Conservation (phyloP, 2,797 vertebrate genomes). For the Coranthus polyacanthus region DNA sequence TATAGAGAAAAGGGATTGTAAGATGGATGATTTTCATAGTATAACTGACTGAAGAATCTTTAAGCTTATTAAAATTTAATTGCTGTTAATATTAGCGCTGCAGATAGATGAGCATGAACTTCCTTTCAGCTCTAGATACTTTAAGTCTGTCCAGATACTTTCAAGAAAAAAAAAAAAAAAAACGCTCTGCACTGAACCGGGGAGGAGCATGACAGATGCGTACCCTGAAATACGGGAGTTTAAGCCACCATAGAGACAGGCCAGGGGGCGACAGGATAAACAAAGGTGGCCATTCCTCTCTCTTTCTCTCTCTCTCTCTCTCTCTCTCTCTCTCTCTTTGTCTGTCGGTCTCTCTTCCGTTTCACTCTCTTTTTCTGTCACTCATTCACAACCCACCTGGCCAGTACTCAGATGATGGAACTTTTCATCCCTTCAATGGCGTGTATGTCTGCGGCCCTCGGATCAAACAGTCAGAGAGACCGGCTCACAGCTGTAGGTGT, state of each 20-base stretch:
- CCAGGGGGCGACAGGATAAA: conserved; percentile 17
- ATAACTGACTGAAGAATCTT: conserved; percentile 34
- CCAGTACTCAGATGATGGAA: conserved; percentile 78
- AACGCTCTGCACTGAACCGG: conserved; percentile 17
- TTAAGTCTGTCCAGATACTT: conserved; percentile 28
- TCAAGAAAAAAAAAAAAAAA: conserved; percentile 23
- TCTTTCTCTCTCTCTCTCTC: conserved; percentile 3
- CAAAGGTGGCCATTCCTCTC: conserved; percentile 18
- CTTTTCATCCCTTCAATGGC: conserved; percentile 94
- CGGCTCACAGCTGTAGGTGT: conserved; percentile 67
- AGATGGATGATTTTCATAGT: conserved; percentile 37
- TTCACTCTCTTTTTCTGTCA: conserved; percentile 27
- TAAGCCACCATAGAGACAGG: conserved; percentile 55
- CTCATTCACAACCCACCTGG: conserved; percentile 48
- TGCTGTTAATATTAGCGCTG: conserved; percentile 23
- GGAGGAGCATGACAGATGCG: conserved; percentile 56
- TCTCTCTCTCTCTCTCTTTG: conserved; percentile 15
- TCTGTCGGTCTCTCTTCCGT: conserved; percentile 30
- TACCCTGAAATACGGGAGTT: conserved; percentile 27
- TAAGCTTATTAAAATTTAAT: conserved; percentile 50
- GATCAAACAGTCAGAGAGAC: conserved; percentile 87
- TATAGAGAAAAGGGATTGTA: conserved; percentile 8
- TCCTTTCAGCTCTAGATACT: conserved; percentile 39
- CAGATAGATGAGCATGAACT: conserved; percentile 38
- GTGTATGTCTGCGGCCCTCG: conserved; percentile 89